Conservation (phyloP, 2,113 vertebrate species). For the Epinephelus cyanopodus region DNA sequence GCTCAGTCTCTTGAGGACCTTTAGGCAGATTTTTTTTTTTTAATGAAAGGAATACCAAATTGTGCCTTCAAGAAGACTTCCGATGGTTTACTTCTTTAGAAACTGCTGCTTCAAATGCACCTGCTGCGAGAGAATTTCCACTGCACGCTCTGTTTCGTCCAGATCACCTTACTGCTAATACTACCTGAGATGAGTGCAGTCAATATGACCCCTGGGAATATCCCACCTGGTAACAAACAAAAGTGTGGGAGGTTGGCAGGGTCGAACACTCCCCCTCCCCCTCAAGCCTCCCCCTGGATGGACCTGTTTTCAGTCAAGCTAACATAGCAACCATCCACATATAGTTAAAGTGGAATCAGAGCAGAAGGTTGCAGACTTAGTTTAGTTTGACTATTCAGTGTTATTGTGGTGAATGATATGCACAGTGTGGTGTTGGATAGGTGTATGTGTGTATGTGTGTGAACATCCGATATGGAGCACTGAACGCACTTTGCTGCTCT, state of each 20-base stretch:
- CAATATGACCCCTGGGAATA: conserved; percentile 55
- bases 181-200: conserved; percentile 12
- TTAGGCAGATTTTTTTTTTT: not conserved
- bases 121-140: conserved; percentile 23
- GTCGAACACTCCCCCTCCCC: too few species aligned
- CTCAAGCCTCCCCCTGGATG: not conserved
- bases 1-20: not conserved
- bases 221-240: conserved; percentile 58
- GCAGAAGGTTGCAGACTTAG: conserved; percentile 1
- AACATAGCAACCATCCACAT: conserved; percentile 31
- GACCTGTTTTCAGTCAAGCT: conserved; percentile 25
- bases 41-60: not conserved
- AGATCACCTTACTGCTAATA: conserved; percentile 42
- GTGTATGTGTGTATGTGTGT: not conserved
- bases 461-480: conserved; percentile 30
- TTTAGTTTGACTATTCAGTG: too few species aligned
- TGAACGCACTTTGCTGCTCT: conserved; percentile 50
- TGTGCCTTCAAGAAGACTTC: not conserved
- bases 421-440: not conserved
- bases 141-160: conserved; percentile 5
- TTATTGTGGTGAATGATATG: not conserved
- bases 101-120: not conserved
- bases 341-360: conserved; percentile 20
- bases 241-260: conserved; percentile 28
- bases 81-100: not conserved